Evolutionary conservation across 2,888 invertebrate genomes (phyloP).

Genomic region (Trissonchulus sp.): DNA sequence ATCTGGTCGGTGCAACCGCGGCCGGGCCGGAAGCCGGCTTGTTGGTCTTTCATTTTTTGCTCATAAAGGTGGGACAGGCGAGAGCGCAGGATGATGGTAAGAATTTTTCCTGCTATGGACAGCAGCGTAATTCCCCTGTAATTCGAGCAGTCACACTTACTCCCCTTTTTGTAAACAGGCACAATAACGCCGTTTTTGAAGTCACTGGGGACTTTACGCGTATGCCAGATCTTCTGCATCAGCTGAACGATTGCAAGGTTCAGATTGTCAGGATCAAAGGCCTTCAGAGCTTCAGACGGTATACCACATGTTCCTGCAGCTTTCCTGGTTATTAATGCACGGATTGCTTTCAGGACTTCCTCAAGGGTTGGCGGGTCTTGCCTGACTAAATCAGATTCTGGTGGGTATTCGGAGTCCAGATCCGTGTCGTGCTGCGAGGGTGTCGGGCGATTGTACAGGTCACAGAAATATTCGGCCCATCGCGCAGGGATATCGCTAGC

Average conservation of each 20-base stretch:
- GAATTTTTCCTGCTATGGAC: slow-evolving; percentile 3
- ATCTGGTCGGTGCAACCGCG: no score
- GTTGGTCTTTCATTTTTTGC: not conserved
- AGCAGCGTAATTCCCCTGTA: slow-evolving; percentile 10
- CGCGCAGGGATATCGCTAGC: not conserved
- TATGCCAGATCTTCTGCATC: not conserved
- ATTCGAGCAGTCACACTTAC: slow-evolving; percentile 9
- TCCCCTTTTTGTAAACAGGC: not conserved
- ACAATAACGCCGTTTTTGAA: slow-evolving; percentile 5
- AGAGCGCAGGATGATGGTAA: not conserved
- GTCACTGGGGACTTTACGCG: not conserved
- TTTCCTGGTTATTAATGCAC: not conserved
- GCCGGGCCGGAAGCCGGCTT: slow-evolving; percentile 5
- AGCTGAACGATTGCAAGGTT: not conserved
- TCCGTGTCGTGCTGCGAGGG: not conserved
- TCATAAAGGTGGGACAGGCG: not conserved
- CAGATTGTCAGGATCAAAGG: not conserved
- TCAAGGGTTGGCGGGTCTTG: not conserved
- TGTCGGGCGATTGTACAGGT: not conserved
- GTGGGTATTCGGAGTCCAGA: not conserved
- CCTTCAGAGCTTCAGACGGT: not conserved
- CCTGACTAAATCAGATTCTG: not conserved
- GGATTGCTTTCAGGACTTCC: not conserved
- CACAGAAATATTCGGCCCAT: slow-evolving; percentile 5
- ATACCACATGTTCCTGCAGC: slow-evolving; percentile 4